phyloP scores from a whole-genome alignment of 2,888 invertebrate species.

The Lacanobia oleracea region DNA sequence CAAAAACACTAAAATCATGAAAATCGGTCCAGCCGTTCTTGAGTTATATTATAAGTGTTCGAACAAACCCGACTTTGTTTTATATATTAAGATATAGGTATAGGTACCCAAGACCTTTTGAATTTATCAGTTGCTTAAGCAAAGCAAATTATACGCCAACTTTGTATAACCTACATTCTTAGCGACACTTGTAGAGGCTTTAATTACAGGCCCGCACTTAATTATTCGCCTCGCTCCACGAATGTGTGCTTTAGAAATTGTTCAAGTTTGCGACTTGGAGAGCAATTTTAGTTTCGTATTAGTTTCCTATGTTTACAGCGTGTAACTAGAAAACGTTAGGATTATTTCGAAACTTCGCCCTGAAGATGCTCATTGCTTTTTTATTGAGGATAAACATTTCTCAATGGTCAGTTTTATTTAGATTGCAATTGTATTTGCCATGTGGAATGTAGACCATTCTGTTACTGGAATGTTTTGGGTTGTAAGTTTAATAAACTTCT shows the following conservation, averaged over 20 bases:
- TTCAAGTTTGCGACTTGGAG: conserved; percentile 41
- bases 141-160: conserved; percentile 37
- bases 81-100: no score
- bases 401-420: conserved; percentile 28
- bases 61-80: no score
- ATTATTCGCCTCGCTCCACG: conserved; percentile 63
- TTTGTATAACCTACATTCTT: conserved; percentile 44
- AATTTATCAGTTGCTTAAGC: conserved; percentile 47
- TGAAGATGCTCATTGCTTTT: conserved; percentile 8
- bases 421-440: conserved; percentile 19
- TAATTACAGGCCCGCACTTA: conserved; percentile 68
- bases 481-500: conserved; percentile 3
- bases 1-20: no score
- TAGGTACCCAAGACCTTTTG: not conserved
- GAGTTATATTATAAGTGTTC: no score
- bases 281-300: conserved; percentile 47
- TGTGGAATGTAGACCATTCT: conserved; percentile 9
- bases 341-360: conserved; percentile 14
- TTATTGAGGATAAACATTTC: conserved; percentile 21
- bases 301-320: conserved; percentile 26
- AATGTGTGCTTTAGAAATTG: conserved; percentile 51
- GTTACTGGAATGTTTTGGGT: conserved; percentile 12
- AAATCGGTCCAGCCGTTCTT: no score
- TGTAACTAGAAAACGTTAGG: conserved; percentile 18
- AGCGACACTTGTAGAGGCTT: conserved; percentile 50